A percentile compares a stretch with the other conserved stretches of the same genome.
phyloP scores from a whole-genome alignment of 2,113 vertebrate species.

The Eptesicus fuscus region DNA sequence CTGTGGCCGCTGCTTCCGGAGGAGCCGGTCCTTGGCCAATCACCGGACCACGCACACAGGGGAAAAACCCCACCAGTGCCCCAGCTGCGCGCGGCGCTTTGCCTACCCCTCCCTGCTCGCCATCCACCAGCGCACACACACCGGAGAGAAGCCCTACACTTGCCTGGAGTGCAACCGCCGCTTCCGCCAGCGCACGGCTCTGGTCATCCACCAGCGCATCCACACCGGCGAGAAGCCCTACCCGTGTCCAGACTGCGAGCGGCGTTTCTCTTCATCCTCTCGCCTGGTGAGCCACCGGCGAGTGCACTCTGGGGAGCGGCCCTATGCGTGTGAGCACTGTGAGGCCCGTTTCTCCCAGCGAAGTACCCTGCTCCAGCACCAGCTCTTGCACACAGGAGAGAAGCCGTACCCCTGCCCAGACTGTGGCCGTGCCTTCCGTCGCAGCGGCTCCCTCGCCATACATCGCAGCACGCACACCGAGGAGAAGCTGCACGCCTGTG shows the following conservation, averaged over 20 bases:
- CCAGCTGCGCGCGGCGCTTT: conserved; percentile 69
- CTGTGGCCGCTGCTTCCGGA: conserved; percentile 61
- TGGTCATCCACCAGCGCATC: conserved; percentile 76
- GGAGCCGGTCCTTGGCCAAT: conserved; percentile 64
- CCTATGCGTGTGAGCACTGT: conserved; percentile 74
- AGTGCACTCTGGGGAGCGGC: conserved; percentile 70
- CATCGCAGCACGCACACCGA: conserved; percentile 69
- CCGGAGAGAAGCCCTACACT: conserved; percentile 72
- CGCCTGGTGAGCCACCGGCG: conserved; percentile 71
- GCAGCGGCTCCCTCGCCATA: conserved; percentile 63
- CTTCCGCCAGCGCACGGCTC: conserved; percentile 69
- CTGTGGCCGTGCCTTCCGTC: conserved; percentile 76
- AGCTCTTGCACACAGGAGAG: conserved; percentile 74
- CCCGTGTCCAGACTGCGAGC: conserved; percentile 58
- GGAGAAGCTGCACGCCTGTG: conserved; percentile 74
- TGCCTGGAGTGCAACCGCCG: conserved; percentile 67
- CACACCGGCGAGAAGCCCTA: conserved; percentile 77
- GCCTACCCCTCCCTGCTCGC: conserved; percentile 69
- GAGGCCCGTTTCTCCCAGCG: conserved; percentile 83
- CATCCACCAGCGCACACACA: conserved; percentile 74
- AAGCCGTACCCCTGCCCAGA: conserved; percentile 76
- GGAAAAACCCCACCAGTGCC: conserved; percentile 66
- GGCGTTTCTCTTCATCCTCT: conserved; percentile 72
- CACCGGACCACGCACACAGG: conserved; percentile 69
- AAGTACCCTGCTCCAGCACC: conserved; percentile 81